Conservation (phyloP, 2,888 invertebrate genomes). For the Tetragonisca angustula region DNA sequence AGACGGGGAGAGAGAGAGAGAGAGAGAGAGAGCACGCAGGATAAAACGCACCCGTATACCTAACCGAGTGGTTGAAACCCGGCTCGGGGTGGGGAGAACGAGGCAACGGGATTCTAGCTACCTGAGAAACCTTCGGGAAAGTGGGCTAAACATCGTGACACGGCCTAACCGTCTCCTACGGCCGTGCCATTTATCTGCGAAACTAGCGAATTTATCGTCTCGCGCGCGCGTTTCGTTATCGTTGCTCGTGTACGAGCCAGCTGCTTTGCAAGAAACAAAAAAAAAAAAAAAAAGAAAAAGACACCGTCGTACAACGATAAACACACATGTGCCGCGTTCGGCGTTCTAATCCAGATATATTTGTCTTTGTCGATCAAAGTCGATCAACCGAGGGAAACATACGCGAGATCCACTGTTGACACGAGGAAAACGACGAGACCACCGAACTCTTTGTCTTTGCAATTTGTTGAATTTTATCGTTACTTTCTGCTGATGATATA, state of each 20-base stretch:
- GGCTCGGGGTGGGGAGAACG: slow-evolving; percentile 33
- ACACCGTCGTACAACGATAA: neutral
- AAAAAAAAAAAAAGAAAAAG: neutral
- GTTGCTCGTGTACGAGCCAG: neutral
- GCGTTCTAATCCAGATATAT: neutral
- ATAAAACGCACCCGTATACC: slow-evolving; percentile 62
- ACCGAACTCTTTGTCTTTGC: neutral
- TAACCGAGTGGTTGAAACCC: slow-evolving; percentile 41
- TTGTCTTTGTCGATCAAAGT: neutral
- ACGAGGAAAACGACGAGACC: neutral
- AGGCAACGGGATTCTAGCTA: slow-evolving; percentile 64
- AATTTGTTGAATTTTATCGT: too few relatives aligned
- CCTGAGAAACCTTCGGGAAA: slow-evolving; percentile 71
- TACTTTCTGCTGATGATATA: too few relatives aligned
- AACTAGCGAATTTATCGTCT: slow-evolving; percentile 37
- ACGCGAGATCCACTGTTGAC: neutral
- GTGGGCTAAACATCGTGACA: slow-evolving; percentile 63
- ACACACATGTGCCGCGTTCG: neutral
- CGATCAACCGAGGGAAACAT: neutral
- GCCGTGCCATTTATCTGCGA: slow-evolving; percentile 43
- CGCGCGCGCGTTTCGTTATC: slow-evolving; percentile 6
- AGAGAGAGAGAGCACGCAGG: slow-evolving; percentile 44
- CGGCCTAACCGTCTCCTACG: slow-evolving; percentile 46
- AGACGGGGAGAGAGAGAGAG: slow-evolving; percentile 42
- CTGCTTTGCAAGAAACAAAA: neutral